These are phyloP conservation scores for Patagioenas fasciata DNA, from an alignment of 2,113 vertebrate genomes.

Conservation along the genomic window DNA sequence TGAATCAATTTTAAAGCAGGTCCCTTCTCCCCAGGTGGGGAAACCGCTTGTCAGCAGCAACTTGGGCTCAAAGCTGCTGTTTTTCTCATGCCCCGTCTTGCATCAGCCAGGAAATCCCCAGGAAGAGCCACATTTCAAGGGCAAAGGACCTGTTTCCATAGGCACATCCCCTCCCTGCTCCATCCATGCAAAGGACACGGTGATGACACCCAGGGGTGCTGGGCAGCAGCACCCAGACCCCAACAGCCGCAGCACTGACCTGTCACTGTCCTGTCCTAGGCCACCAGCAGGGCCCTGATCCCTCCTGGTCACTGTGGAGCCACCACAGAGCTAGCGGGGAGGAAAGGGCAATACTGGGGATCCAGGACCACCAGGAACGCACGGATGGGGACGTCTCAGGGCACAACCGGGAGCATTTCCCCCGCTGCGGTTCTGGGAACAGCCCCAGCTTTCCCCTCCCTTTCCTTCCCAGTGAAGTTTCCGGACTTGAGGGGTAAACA, in stretches of 20 bases:
- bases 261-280: background rate
- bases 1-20: background rate
- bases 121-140: background rate
- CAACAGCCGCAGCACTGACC: background rate
- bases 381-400: rapidly evolving
- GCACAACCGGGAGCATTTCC: background rate
- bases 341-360: rapidly evolving
- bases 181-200: rapidly evolving
- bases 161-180: rapidly evolving
- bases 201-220: background rate
- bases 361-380: background rate
- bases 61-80: rapidly evolving
- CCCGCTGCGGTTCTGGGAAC: rapidly evolving
- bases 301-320: background rate
- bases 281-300: background rate
- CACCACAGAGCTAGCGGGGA: background rate
- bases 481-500: constrained; percentile 24
- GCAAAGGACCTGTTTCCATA: background rate
- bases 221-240: background rate
- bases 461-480: constrained; percentile 40
- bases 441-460: background rate
- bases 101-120: constrained; percentile 53
- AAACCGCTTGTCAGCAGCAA: rapidly evolving
- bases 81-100: background rate
- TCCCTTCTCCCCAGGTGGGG: background rate